phyloP scores from a whole-genome alignment of 2,888 invertebrate genomes.

The Platycnemis pennipes region DNA sequence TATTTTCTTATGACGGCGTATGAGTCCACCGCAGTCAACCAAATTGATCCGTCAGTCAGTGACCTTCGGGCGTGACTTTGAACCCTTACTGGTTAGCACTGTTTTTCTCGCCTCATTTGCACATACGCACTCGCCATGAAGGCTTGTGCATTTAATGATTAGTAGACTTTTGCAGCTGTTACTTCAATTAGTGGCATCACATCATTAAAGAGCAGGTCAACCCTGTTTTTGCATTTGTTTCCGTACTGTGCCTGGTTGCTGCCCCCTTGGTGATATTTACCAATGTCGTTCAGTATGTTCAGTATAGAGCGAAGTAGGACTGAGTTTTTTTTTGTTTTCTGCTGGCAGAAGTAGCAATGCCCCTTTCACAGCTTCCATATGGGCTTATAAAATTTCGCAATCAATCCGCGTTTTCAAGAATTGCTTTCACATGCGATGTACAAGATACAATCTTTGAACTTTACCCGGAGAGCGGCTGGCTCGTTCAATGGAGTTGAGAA shows the following conservation, averaged over 20 bases:
- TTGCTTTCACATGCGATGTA: neutral
- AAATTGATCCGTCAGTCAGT: neutral
- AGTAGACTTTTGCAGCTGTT: neutral
- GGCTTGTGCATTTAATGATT: neutral
- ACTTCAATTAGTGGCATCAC: neutral
- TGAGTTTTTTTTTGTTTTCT: neutral
- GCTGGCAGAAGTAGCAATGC: neutral
- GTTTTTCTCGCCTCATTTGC: neutral
- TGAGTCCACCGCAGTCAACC: neutral
- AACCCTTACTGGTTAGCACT: neutral
- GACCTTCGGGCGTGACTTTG: neutral
- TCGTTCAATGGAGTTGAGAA: neutral
- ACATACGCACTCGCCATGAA: neutral
- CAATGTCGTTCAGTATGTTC: neutral
- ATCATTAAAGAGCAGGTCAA: neutral
- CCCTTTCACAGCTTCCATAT: neutral
- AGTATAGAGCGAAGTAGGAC: neutral
- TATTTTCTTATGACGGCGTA: neutral
- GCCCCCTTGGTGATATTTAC: neutral
- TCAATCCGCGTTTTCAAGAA: neutral
- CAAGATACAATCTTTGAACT: constrained; percentile 9
- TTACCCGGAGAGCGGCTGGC: neutral
- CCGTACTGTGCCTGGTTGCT: neutral
- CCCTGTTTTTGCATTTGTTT: neutral
- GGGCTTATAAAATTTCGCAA: neutral